Percentiles rank a stretch among this genome's conserved stretches.
These are phyloP conservation scores for Pseudomyrmex gracilis DNA, from an alignment of 1,140 invertebrate genomes.

Conservation along the genomic window DNA sequence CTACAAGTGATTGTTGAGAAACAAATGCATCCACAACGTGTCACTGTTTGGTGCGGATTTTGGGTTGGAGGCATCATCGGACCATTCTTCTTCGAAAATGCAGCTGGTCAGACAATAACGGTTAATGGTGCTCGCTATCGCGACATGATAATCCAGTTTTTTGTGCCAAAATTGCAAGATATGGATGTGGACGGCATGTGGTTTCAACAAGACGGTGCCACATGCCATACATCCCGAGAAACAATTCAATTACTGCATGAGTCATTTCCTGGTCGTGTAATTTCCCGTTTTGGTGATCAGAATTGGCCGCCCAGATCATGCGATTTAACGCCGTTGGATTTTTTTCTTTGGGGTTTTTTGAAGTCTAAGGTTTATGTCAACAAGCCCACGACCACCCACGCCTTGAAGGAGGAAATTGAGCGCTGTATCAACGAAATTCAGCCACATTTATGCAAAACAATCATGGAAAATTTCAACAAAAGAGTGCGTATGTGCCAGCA, in stretches of 20 bases:
- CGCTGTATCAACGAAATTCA: neutral
- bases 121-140: neutral
- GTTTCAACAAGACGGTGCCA: too few species aligned
- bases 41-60: constrained; percentile 4
- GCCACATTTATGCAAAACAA: neutral
- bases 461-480: neutral
- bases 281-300: neutral
- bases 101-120: neutral
- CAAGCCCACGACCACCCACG: neutral
- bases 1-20: too few species aligned
- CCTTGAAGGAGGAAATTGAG: neutral
- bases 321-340: neutral
- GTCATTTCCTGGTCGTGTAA: neutral
- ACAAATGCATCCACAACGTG: neutral
- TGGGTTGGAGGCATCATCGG: neutral
- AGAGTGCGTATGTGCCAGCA: neutral
- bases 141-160: too few species aligned
- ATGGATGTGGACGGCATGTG: too few species aligned
- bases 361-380: neutral
- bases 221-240: too few species aligned
- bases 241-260: neutral
- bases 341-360: neutral
- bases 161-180: too few species aligned
- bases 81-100: neutral
- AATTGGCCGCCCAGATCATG: neutral